Evolutionary conservation across 2,113 vertebrate species (phyloP), one percentile per base, ranked within the genome.

Genomic region (Laterallus jamaicensis): DNA sequence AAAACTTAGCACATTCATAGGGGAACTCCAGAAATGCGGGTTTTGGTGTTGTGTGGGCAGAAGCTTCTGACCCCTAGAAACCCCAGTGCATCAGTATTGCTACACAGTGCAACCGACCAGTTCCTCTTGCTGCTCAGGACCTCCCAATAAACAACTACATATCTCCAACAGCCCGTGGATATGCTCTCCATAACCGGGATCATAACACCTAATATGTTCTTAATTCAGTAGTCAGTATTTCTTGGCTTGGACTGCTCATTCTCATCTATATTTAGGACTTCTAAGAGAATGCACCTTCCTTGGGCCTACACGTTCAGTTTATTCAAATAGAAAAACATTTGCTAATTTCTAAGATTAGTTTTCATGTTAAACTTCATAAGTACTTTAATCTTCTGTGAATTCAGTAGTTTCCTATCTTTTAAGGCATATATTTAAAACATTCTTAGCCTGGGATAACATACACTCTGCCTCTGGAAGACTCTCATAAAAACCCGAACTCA

Each of bases 31-130:
- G 71, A 52, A 75, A 47, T 1, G 2, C 28, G 59, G 9, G 9
- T 69, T 73, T 73, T 26, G 5, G 7, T 20, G 12, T 2, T 35
- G 18, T 5, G 37, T 39, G 42, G 47, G 63, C 32, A 81, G 69
- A 58, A 78, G 15, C 7, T 73, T 73, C 40, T 68, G 42, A n/a
- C 21, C 55, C 24, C 7, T 9, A 50, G 55, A 82, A 91, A 63
- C 25, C 18, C 14, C 11, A 6, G 2, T 6, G 2, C 10, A 54
- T 15, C 29, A 22, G 4, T 10, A 4, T 8, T 37, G 20, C n/a
- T 54, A 17, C 29, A 17, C 14, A 40, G 24, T 39, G 28, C 3
- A 6, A 55, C 19, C 2, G 0, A 26, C 6, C 1, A 0, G 35
- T 31, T 86, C 44, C 32, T 59, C 26, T 42, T 32, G 12, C 3